Percentiles rank a stretch among this genome's conserved stretches.
Evolutionary conservation across 2,888 invertebrate species (phyloP).

Genomic region (Torymus tubicola): DNA sequence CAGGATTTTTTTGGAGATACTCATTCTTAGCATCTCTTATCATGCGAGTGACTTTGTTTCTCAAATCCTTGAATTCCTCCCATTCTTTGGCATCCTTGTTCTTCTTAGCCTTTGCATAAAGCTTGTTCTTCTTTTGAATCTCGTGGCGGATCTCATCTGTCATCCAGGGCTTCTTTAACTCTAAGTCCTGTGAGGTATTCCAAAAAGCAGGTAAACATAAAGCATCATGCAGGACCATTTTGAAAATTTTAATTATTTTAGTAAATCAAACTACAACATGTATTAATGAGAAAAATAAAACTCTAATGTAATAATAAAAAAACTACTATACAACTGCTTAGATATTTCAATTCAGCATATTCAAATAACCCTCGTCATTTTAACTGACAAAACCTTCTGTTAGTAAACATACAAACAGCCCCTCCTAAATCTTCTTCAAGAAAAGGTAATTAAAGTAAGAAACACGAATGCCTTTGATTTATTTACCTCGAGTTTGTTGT

Average conservation of each 20-base stretch:
- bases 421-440: too few relatives aligned
- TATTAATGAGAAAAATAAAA: too few relatives aligned
- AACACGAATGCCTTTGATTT: too few relatives aligned
- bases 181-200: constrained; percentile 67
- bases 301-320: too few relatives aligned
- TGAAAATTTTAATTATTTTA: not conserved
- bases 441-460: too few relatives aligned
- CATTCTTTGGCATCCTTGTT: constrained; percentile 74
- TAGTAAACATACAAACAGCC: too few relatives aligned
- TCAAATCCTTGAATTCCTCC: constrained; percentile 74
- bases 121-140: constrained; percentile 74
- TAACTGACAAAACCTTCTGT: too few relatives aligned
- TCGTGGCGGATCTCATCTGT: constrained; percentile 74
- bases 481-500: constrained; percentile 70
- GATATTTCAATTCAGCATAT: too few relatives aligned
- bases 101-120: constrained; percentile 73
- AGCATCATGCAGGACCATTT: constrained; percentile 37
- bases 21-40: constrained; percentile 75
- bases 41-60: constrained; percentile 75
- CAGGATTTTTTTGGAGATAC: constrained; percentile 72
- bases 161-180: constrained; percentile 75
- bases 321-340: too few relatives aligned
- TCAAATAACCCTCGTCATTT: too few relatives aligned
- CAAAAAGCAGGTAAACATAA: constrained; percentile 25
- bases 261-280: not conserved